Evolutionary conservation across 2,888 invertebrate species (phyloP), one percentile per base, ranked within the genome.

Genomic region (Fragum sueziense): DNA sequence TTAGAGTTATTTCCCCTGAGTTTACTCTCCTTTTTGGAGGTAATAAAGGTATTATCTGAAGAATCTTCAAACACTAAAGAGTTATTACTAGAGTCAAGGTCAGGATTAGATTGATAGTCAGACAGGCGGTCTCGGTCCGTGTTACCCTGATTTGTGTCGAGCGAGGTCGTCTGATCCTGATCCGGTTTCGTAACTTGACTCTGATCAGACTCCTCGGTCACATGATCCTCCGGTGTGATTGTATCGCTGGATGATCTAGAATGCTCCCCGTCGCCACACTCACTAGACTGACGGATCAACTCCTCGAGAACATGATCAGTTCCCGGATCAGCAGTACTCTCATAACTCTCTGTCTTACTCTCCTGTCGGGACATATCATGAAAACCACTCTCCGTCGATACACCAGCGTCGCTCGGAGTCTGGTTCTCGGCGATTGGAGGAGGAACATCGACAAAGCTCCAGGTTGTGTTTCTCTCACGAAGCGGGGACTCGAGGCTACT

Each of bases 291-390:
- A 29, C 41, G 68, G 14, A 84, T 79, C 22, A 84, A 51, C 14
- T 84, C 84, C 7, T 80, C 84, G 25, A 84, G 70, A 1, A 70
- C 79, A 34, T 68, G 76, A 54, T 84, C 84, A 62, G 41, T 51
- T 27, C 76, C 68, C 1, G 72, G 52, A 31, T 89, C 90, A 4
- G 85, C 78, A 0, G 79, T 79, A 34, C 88, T 89, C 22, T 89
- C 90, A 4, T 81, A 87, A 77, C 90, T 90, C 79, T 90, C 91
- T 0, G 90, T 90, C 67, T 90, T 89, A 69, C 91, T 91, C 20
- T 87, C 90, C 76, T 91, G 91, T 0, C 91, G 86, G 4, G 90
- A 90, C 88, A 90, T 88, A 76, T 89, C 90, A 76, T 87, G 88
- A 41, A 88, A 82, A 17, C 86, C 86, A 65, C 90, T 90, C 71